Evolutionary conservation across 2,113 vertebrate species (phyloP).

Genomic region (Mastomys coucha): DNA sequence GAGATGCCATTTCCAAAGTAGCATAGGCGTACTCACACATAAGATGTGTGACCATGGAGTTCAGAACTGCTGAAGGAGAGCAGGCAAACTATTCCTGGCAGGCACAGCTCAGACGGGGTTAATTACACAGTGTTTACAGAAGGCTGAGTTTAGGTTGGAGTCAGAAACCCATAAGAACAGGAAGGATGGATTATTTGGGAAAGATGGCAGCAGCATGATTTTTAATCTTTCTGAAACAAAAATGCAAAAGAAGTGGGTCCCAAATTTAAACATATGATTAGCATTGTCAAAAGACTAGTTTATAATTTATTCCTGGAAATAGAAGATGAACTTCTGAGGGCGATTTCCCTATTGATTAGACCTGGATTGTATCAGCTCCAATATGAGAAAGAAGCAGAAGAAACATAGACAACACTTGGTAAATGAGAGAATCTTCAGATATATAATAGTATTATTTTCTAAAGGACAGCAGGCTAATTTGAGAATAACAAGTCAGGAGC

Average conservation of each 20-base stretch:
- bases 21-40: not conserved
- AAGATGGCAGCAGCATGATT: not conserved
- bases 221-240: not conserved
- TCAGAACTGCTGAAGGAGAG: not conserved
- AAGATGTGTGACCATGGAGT: not conserved
- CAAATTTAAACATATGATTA: not conserved
- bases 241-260: not conserved
- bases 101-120: not conserved
- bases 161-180: not conserved
- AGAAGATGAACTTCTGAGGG: not conserved
- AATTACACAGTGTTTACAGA: not conserved
- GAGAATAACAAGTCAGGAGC: not conserved
- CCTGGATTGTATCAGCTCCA: not conserved
- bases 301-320: not conserved
- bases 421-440: not conserved
- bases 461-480: not conserved
- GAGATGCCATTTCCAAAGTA: not conserved
- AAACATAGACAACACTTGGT: accelerated
- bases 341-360: not conserved
- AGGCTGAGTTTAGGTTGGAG: not conserved
- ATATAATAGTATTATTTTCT: not conserved
- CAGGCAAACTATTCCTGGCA: not conserved
- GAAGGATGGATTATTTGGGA: not conserved
- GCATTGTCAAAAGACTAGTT: not conserved
- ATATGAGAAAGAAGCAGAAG: not conserved